These are phyloP conservation scores for Callocephalon fimbriatum DNA, from an alignment of 2,113 vertebrate genomes.

Conservation along the genomic window DNA sequence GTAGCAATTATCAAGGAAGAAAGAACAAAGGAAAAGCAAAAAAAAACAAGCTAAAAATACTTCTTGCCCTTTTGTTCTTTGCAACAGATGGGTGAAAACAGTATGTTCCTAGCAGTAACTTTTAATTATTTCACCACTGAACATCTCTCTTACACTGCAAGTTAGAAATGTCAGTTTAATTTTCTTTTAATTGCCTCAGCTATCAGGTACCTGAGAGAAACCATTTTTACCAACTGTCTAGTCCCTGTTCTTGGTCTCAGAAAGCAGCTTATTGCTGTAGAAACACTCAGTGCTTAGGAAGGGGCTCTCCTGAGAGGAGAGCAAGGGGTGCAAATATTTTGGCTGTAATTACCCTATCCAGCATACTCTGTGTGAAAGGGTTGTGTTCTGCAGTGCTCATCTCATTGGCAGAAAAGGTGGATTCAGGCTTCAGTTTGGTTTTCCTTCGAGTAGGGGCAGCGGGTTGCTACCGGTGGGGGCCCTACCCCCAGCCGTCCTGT, in stretches of 20 bases:
- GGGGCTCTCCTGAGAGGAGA: not conserved
- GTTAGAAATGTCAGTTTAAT: conserved; percentile 35
- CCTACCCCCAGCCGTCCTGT: too few species aligned
- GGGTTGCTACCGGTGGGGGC: too few species aligned
- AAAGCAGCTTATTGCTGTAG: not conserved
- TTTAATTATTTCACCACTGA: conserved; percentile 3
- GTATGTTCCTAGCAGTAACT: not conserved
- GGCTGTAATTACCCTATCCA: not conserved
- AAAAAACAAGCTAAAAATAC: not conserved
- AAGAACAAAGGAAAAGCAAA: not conserved
- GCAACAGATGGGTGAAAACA: not conserved
- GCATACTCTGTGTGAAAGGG: accelerated
- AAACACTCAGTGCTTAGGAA: not conserved
- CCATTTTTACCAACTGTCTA: not conserved
- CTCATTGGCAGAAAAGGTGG: not conserved
- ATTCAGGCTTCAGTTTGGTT: not conserved
- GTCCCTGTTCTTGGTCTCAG: not conserved
- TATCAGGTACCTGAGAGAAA: not conserved
- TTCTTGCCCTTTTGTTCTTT: conserved; percentile 8
- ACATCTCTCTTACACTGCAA: not conserved
- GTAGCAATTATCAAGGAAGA: not conserved
- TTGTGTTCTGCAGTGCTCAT: not conserved
- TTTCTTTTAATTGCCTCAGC: conserved; percentile 32
- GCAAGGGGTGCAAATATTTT: not conserved
- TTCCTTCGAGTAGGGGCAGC: too few species aligned